Evolutionary conservation across 2,797 vertebrate species (phyloP).

Genomic region (Dallia pectoralis): DNA sequence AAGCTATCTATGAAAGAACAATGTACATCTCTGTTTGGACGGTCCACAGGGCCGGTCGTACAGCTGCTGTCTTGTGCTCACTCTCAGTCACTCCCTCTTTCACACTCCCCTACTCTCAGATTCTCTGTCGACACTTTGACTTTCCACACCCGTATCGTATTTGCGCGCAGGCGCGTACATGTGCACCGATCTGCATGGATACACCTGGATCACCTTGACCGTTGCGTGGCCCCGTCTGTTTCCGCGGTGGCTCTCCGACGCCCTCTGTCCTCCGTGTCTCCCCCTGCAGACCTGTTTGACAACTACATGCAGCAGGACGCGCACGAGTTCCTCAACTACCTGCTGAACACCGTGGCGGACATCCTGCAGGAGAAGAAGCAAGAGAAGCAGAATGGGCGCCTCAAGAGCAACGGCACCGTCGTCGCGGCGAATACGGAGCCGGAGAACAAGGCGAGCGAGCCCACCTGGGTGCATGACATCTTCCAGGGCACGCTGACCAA

Average conservation of each 20-base stretch:
- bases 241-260: too few species aligned
- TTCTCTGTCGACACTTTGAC: constrained; percentile 40
- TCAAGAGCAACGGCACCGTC: constrained; percentile 89
- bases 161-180: constrained; percentile 4
- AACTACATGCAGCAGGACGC: constrained; percentile 99
- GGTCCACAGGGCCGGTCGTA: constrained; percentile 35
- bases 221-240: neutral
- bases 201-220: neutral
- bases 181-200: neutral
- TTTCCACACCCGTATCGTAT: constrained; percentile 35
- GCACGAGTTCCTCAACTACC: constrained; percentile 97
- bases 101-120: constrained; percentile 13
- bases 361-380: constrained; percentile 98
- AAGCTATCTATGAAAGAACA: constrained; percentile 67
- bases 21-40: constrained; percentile 66
- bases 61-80: constrained; percentile 44
- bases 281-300: constrained; percentile 89
- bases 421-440: constrained; percentile 69
- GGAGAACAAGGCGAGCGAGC: constrained; percentile 82
- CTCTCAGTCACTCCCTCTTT: constrained; percentile 11
- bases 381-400: constrained; percentile 92
- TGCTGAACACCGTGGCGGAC: constrained; percentile 96
- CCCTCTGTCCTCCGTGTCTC: neutral
- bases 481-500: constrained; percentile 99
- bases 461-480: constrained; percentile 97